phyloP scores from a whole-genome alignment of 2,888 invertebrate genomes.

The Patella depressa region DNA sequence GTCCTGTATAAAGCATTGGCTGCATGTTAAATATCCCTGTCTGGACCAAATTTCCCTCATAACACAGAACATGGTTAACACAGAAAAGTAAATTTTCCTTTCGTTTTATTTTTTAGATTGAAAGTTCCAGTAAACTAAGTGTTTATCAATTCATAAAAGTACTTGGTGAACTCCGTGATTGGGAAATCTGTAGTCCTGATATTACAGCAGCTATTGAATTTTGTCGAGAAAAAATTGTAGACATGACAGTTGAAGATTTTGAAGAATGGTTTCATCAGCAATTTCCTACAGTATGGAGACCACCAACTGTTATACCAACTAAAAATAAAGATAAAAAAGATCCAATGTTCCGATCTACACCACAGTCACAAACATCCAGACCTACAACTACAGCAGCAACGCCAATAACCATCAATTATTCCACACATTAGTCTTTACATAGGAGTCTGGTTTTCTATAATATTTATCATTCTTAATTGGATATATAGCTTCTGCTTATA shows the following conservation, averaged over 20 bases:
- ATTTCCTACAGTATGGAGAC: conserved; percentile 64
- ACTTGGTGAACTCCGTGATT: conserved; percentile 63
- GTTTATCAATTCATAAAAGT: conserved; percentile 68
- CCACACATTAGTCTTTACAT: no score
- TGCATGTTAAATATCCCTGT: no score
- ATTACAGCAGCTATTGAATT: conserved; percentile 69
- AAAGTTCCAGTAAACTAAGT: conserved; percentile 66
- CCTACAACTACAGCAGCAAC: not conserved
- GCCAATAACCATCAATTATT: no score
- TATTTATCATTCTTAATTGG: no score
- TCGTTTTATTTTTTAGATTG: conserved; percentile 54
- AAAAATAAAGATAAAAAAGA: conserved; percentile 13
- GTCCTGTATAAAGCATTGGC: no score
- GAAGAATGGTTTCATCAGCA: conserved; percentile 68
- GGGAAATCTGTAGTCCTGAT: conserved; percentile 71
- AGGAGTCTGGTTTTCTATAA: no score
- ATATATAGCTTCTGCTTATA: no score
- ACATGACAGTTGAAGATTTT: conserved; percentile 68
- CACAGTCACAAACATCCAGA: not conserved
- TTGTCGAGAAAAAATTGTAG: conserved; percentile 68
- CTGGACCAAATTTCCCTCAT: no score
- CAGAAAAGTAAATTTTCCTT: not conserved
- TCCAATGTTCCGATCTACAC: not conserved
- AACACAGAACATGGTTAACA: no score
- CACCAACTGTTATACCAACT: conserved; percentile 61